Evolutionary conservation across 2,113 vertebrate genomes (phyloP).

Genomic region (Glareola pratincola): DNA sequence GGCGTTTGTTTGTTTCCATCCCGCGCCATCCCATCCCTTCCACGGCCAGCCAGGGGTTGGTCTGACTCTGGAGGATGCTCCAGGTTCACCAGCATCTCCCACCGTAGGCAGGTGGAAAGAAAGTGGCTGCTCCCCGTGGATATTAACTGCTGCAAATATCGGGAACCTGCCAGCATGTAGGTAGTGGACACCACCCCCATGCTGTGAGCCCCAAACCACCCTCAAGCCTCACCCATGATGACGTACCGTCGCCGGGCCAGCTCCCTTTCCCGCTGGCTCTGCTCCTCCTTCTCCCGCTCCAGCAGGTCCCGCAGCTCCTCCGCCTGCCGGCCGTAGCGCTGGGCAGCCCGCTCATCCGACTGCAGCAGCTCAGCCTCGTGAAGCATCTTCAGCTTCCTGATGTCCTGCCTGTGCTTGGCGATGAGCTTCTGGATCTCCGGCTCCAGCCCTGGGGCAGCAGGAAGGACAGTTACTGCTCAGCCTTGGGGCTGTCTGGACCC

Average conservation of each 20-base stretch:
- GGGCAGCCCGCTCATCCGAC: conserved; percentile 81
- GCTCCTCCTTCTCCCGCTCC: conserved; percentile 83
- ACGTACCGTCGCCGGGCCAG: conserved; percentile 80
- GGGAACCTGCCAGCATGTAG: fast-evolving
- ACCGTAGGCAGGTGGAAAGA: background rate
- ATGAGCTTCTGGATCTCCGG: conserved; percentile 96
- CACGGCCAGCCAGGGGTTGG: fast-evolving
- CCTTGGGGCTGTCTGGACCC: fast-evolving
- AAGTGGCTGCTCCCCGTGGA: fast-evolving
- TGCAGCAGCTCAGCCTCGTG: conserved; percentile 89
- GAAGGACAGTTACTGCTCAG: fast-evolving
- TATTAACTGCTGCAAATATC: fast-evolving
- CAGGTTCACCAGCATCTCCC: fast-evolving
- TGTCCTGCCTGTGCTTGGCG: conserved; percentile 88
- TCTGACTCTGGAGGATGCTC: fast-evolving
- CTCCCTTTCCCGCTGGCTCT: conserved; percentile 84
- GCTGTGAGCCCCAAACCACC: fast-evolving
- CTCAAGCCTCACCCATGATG: fast-evolving
- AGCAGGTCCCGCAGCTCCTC: conserved; percentile 85
- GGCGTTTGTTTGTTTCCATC: too few relatives aligned
- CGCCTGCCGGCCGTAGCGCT: conserved; percentile 77
- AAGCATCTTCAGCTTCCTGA: conserved; percentile 83
- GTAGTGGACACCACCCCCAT: background rate
- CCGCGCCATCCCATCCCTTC: background rate
- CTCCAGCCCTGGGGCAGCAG: conserved; percentile 81